Base-by-base conservation (phyloP, 2,888 invertebrate species). In the Auanema freiburgensis region DNA sequence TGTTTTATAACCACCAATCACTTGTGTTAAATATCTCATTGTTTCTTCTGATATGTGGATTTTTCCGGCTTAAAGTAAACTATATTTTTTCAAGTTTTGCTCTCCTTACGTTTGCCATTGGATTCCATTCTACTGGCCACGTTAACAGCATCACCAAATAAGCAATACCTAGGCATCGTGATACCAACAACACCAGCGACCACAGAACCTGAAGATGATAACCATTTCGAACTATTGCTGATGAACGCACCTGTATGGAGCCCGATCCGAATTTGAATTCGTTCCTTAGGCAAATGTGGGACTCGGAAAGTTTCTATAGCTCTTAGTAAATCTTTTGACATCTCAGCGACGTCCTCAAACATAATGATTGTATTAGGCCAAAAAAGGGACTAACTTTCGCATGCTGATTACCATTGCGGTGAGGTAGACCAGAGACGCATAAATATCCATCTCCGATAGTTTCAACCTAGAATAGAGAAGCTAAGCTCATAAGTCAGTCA, bases 11-110 rank as follows among this genome's bases (percentile, higher is more conserved):
- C 81, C 81, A 25, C 79, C 81, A 57, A 80, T 79, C 1, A 72
- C 61, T 43, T 77, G 62, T 6, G 73, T 77, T 46, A 81, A 54
- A 55, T 77, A 81, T 44, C 74, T 68, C 51, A 75, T 76, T 11
- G 79, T 66, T 49, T 76, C 73, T 11, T 69, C 69, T 14, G 80
- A 79, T n/a, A 81, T 82, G 63, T 81, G 81, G 12, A 81, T 77
- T 57, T 73, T 61, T 24, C 80, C 81, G 10, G 79, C 79, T 79
- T 53, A 56, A 75, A 67, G 40, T 42, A 55, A 24, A 12, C 46
- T n/a, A n/a, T n/a, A 33, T 33, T 33, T 33, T 33, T 33, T 33
- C 4, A 33, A 33, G 8, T 8, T 33, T 3, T 33, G 33, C 8
- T 33, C 4, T 33, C 44, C 71, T 41, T n/a, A 73, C 73, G 74